These are phyloP conservation scores for Nibea albiflora DNA, from an alignment of 2,113 vertebrate species.

Conservation along the genomic window DNA sequence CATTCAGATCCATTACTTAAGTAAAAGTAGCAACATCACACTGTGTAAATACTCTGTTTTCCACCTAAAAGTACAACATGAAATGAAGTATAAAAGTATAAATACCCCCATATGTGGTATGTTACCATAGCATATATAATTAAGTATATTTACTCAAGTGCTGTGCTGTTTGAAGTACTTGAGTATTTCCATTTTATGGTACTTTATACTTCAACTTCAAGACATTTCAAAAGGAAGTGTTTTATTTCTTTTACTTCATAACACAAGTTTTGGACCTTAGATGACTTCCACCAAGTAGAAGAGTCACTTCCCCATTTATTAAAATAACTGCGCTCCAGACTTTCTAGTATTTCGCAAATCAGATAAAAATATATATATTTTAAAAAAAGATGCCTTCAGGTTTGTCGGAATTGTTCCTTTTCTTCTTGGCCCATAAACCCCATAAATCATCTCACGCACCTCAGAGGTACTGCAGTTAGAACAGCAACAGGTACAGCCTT, in stretches of 20 bases:
- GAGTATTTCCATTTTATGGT: not conserved
- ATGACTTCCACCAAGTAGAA: not conserved
- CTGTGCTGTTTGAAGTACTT: not conserved
- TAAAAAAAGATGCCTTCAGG: not conserved
- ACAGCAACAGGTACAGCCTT: conserved; percentile 39
- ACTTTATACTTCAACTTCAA: not conserved
- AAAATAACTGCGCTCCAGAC: not conserved
- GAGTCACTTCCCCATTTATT: not conserved
- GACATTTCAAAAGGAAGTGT: not conserved
- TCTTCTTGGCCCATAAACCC: not conserved
- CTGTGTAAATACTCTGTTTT: not conserved
- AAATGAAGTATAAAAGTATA: not conserved
- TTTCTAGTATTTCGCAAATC: not conserved
- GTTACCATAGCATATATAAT: not conserved
- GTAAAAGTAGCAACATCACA: not conserved
- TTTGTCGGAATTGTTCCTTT: not conserved
- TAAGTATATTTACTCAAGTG: not conserved
- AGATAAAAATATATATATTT: not conserved
- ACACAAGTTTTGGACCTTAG: not conserved
- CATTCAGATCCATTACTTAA: conserved; percentile 3
- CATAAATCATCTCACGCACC: not conserved
- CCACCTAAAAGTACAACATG: not conserved
- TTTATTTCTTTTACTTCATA: not conserved
- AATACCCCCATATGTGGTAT: not conserved
- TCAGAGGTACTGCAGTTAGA: not conserved